These are phyloP conservation scores for Notarius lentiginosus DNA, from an alignment of 2,113 vertebrate genomes.

Conservation along the genomic window DNA sequence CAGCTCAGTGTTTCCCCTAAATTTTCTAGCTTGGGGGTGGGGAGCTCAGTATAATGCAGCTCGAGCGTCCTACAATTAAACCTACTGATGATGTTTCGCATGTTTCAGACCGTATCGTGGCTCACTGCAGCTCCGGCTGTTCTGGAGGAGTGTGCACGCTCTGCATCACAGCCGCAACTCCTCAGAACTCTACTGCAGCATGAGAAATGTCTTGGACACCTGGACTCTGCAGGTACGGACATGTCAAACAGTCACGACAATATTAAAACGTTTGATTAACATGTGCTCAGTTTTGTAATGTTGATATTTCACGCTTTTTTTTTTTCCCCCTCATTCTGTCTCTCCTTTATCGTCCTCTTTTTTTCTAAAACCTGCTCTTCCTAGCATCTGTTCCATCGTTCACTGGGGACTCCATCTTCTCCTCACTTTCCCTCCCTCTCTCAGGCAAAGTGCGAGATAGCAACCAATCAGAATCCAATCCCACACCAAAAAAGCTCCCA, in stretches of 20 bases:
- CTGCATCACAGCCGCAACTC: slow-evolving; percentile 70
- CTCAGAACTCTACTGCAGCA: slow-evolving; percentile 69
- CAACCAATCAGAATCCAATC: slow-evolving; percentile 24
- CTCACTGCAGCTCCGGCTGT: slow-evolving; percentile 66
- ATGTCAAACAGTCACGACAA: not conserved
- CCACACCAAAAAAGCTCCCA: not conserved
- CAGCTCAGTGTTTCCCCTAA: too few species aligned
- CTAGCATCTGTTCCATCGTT: slow-evolving; percentile 66
- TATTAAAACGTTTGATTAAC: not conserved
- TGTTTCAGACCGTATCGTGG: slow-evolving; percentile 71
- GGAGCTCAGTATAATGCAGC: too few species aligned
- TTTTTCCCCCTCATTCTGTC: not conserved
- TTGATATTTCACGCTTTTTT: not conserved
- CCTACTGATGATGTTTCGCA: not conserved
- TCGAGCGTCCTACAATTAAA: not conserved
- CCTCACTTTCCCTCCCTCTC: slow-evolving; percentile 68
- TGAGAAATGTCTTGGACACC: slow-evolving; percentile 68
- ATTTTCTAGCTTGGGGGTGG: too few species aligned
- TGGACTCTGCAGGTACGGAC: slow-evolving; percentile 61
- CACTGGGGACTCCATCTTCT: slow-evolving; percentile 69
- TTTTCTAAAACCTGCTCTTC: not conserved
- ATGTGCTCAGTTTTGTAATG: not conserved
- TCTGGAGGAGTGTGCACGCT: slow-evolving; percentile 68
- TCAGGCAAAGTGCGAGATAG: slow-evolving; percentile 63
- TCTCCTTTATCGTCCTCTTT: not conserved